These are phyloP conservation scores for Catostylus mosaicus DNA, from an alignment of 30 jellyfish, hydroid and myxozoan species.

Conservation along the genomic window DNA sequence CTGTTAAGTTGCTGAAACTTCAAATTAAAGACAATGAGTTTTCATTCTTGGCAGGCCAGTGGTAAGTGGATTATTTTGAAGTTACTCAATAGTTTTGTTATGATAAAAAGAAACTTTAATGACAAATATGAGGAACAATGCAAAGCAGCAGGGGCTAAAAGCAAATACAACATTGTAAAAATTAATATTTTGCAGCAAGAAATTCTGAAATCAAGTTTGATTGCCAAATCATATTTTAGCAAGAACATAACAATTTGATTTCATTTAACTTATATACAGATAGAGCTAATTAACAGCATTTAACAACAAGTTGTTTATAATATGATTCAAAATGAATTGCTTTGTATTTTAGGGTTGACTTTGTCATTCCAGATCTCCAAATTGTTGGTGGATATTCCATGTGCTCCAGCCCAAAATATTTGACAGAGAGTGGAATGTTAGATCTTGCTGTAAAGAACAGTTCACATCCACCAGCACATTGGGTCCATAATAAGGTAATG, in stretches of 20 bases:
- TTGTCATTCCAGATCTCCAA: constrained; percentile 64
- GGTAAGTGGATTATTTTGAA: no score
- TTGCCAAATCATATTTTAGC: no score
- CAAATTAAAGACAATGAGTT: constrained; percentile 48
- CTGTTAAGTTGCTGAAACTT: constrained; percentile 72
- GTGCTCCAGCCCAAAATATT: constrained; percentile 77
- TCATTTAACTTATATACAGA: neutral
- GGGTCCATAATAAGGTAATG: constrained; percentile 88
- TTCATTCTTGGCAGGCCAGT: constrained; percentile 87
- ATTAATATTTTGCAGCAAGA: no score
- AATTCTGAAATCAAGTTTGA: no score
- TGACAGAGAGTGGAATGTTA: constrained; percentile 33
- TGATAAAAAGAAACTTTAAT: no score
- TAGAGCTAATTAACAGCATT: neutral
- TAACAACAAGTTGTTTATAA: neutral
- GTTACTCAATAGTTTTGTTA: no score
- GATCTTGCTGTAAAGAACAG: constrained; percentile 87
- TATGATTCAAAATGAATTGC: neutral
- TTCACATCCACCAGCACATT: constrained; percentile 88
- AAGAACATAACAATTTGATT: neutral
- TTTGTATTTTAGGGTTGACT: constrained; percentile 79
- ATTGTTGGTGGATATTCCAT: constrained; percentile 96
- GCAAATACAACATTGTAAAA: no score
- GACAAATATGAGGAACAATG: no score
- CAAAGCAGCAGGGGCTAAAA: no score